Conservation (phyloP, 2,113 vertebrate genomes). For the Phasianus colchicus region DNA sequence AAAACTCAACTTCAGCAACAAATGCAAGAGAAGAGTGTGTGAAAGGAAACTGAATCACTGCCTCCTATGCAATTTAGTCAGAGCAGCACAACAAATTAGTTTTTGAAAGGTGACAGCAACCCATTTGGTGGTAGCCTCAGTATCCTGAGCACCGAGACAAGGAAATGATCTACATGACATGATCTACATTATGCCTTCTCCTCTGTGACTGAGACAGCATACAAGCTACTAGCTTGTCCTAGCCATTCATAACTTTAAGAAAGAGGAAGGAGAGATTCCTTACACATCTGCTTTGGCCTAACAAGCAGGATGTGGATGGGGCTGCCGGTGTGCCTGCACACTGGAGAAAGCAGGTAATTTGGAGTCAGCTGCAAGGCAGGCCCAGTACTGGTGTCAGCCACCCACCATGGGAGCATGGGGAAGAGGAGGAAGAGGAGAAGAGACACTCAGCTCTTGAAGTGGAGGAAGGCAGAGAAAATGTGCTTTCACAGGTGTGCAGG, state of each 20-base stretch:
- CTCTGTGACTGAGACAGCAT: not conserved
- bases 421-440: accelerated
- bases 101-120: not conserved
- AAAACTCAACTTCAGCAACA: no score
- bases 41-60: not conserved
- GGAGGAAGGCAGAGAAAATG: not conserved
- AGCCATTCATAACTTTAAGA: not conserved
- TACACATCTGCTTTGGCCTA: not conserved
- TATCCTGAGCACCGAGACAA: not conserved
- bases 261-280: not conserved
- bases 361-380: not conserved
- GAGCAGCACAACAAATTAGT: not conserved
- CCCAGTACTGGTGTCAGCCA: not conserved
- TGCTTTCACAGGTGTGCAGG: accelerated
- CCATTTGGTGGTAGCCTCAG: not conserved
- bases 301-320: accelerated
- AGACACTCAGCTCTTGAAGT: not conserved
- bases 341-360: not conserved
- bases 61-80: not conserved
- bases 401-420: not conserved
- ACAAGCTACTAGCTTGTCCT: not conserved
- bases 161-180: no score
- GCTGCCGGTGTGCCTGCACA: not conserved
- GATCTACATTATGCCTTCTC: not conserved
- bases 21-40: not conserved